These are phyloP conservation scores for Centruroides sculpturatus DNA, from an alignment of 1,140 invertebrate species.

Conservation along the genomic window DNA sequence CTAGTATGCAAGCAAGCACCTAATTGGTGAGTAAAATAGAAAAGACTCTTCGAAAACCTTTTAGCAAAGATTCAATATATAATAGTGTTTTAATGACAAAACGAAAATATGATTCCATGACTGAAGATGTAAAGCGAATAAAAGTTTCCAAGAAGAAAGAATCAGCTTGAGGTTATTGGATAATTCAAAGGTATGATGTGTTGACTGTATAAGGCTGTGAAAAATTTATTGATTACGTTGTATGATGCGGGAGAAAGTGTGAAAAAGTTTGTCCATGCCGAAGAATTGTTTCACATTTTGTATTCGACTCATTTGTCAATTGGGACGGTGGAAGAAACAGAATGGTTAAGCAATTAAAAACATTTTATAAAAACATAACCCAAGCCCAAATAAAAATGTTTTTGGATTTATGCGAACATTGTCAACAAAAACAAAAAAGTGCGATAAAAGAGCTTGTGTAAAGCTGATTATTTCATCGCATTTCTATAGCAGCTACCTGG, in stretches of 20 bases:
- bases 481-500: conserved; percentile 24
- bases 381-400: conserved; percentile 3
- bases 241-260: neutral
- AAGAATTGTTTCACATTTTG: conserved; percentile 11
- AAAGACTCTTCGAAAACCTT: too few relatives aligned
- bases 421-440: neutral
- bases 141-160: conserved; percentile 7
- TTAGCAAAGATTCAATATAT: too few relatives aligned
- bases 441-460: neutral
- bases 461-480: neutral
- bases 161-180: conserved; percentile 5
- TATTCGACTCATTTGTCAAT: too few relatives aligned
- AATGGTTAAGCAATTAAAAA: conserved; percentile 7
- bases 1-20: too few relatives aligned
- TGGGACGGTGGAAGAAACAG: too few relatives aligned
- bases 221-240: conserved; percentile 4
- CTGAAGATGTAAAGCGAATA: conserved; percentile 8
- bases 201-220: neutral
- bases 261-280: conserved; percentile 4
- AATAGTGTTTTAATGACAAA: too few relatives aligned
- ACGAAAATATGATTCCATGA: too few relatives aligned
- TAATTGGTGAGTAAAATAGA: too few relatives aligned
- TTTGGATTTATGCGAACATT: conserved; percentile 5
- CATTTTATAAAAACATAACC: conserved; percentile 7
- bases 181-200: conserved; percentile 4